Conservation (phyloP, 1,140 invertebrate species). For the Bilobella aurantiaca region DNA sequence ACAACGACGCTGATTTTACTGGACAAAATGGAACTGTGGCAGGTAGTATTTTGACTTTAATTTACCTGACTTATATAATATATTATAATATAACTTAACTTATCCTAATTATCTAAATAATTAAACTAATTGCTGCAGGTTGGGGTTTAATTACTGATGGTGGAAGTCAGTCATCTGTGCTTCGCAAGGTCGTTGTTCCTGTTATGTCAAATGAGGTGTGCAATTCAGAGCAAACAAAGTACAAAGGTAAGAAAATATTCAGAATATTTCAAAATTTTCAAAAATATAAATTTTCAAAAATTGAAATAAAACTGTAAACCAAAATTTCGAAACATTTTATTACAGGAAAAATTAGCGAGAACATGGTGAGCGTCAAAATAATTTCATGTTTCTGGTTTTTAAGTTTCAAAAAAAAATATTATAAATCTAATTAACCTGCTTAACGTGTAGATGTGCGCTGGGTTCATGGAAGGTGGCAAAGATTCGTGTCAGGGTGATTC, state of each 20-base stretch:
- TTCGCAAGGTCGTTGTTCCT: conserved; percentile 35
- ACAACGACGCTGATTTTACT: conserved; percentile 20
- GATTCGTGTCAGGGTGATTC: not conserved
- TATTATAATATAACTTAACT: too few species aligned
- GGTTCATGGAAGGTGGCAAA: not conserved
- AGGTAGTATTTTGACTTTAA: too few species aligned
- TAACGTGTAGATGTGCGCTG: not conserved
- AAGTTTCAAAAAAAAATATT: not conserved
- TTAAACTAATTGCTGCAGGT: conserved; percentile 39
- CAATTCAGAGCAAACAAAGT: conserved; percentile 27
- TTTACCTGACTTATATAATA: too few species aligned
- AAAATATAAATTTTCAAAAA: not conserved
- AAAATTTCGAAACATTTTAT: too few species aligned
- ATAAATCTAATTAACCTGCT: not conserved
- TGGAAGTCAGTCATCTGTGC: conserved; percentile 26
- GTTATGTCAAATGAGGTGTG: conserved; percentile 34
- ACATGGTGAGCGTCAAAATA: not conserved
- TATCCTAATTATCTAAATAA: not conserved
- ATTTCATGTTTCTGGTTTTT: too few species aligned
- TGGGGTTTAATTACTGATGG: conserved; percentile 53
- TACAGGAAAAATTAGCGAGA: conserved; percentile 4
- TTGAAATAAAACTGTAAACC: too few species aligned
- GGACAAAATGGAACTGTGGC: conserved; percentile 18
- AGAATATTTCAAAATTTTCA: not conserved
- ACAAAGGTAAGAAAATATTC: conserved; percentile 26